A percentile compares a stretch with the other conserved stretches of the same genome.
phyloP scores from a whole-genome alignment of 2,113 vertebrate genomes.

The Canis aureus region DNA sequence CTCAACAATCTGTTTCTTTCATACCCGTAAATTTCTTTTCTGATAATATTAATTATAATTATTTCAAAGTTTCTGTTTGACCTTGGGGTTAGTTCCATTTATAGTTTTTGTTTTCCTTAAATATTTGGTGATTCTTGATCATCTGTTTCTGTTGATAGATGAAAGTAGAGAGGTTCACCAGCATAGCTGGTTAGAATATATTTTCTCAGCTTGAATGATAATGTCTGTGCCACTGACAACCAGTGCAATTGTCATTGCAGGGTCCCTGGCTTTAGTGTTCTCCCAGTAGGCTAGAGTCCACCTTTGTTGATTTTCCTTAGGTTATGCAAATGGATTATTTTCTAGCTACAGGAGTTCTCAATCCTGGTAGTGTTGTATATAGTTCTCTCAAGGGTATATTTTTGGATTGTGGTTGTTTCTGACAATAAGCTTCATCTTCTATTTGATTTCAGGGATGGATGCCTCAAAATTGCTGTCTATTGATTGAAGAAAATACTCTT shows the following conservation, averaged over 20 bases:
- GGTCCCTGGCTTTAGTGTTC: neutral
- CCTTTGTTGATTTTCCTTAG: neutral
- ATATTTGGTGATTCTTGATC: slow-evolving; percentile 39
- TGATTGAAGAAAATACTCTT: slow-evolving; percentile 62
- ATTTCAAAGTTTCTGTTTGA: slow-evolving; percentile 59
- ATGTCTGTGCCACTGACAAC: neutral
- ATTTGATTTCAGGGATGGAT: slow-evolving; percentile 77
- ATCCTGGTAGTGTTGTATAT: neutral
- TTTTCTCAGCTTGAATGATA: slow-evolving; percentile 34
- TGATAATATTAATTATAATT: slow-evolving; percentile 42
- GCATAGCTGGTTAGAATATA: neutral
- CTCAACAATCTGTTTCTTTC: slow-evolving; percentile 17
- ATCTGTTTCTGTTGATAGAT: slow-evolving; percentile 44
- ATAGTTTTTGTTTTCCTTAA: slow-evolving; percentile 57
- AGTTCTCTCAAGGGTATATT: neutral
- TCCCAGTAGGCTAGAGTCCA: neutral
- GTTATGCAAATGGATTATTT: slow-evolving; percentile 32
- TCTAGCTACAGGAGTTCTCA: neutral
- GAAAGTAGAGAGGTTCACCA: neutral
- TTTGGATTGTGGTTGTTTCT: slow-evolving; percentile 30
- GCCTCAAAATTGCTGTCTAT: slow-evolving; percentile 66
- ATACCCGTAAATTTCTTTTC: slow-evolving; percentile 16
- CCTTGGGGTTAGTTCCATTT: slow-evolving; percentile 21
- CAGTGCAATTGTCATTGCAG: neutral
- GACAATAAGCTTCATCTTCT: slow-evolving; percentile 48